phyloP scores from a whole-genome alignment of 2,797 vertebrate genomes.

The Adelosebastes latens region DNA sequence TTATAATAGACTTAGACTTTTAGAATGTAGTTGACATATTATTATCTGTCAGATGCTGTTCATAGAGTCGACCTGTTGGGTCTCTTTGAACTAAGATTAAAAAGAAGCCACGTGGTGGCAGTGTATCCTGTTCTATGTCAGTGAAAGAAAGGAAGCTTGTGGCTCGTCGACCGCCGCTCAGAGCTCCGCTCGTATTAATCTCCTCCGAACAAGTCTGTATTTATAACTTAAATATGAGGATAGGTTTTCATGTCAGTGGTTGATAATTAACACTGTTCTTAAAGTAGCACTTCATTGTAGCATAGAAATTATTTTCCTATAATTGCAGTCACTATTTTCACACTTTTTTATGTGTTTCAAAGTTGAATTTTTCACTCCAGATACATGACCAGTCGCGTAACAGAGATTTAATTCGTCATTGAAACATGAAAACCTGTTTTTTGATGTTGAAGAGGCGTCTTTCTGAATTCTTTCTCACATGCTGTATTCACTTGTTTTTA shows the following conservation, averaged over 20 bases:
- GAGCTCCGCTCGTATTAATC: not conserved
- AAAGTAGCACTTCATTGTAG: constrained; percentile 51
- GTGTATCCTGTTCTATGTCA: constrained; percentile 29
- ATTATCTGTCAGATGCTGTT: constrained; percentile 6
- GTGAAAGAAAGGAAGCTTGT: not conserved
- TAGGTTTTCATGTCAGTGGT: constrained; percentile 22
- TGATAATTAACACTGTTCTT: constrained; percentile 27
- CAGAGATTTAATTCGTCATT: not conserved
- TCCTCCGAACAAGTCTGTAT: constrained; percentile 25
- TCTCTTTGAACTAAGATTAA: not conserved
- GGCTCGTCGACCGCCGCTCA: not conserved
- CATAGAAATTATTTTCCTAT: constrained; percentile 55
- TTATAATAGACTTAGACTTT: not conserved
- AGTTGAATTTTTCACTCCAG: not conserved
- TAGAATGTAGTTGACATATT: constrained; percentile 35
- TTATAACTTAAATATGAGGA: constrained; percentile 1
- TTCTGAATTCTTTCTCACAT: not conserved
- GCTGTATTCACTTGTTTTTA: not conserved
- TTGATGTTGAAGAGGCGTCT: not conserved
- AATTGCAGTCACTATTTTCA: constrained; percentile 41
- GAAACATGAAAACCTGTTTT: not conserved
- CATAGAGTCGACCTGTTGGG: not conserved
- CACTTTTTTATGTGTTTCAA: constrained; percentile 18
- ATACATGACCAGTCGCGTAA: not conserved
- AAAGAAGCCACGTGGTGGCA: constrained; percentile 65